These are phyloP conservation scores for Sepioteuthis lessoniana DNA, from an alignment of 2,888 invertebrate genomes.

Conservation along the genomic window DNA sequence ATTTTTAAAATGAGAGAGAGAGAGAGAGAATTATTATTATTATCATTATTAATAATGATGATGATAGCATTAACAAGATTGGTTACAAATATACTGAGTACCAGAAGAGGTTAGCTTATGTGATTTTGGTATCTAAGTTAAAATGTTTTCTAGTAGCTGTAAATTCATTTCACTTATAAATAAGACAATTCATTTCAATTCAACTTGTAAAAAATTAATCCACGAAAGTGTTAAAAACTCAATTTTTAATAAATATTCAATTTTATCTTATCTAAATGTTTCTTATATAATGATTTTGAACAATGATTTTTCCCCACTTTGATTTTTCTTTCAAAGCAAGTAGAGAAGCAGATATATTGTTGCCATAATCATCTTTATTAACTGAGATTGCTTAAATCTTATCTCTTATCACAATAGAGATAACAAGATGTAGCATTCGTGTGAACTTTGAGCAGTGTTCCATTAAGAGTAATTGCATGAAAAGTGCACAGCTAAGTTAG, in stretches of 20 bases:
- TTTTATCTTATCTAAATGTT: no score
- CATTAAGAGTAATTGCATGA: background rate
- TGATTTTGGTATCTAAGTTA: background rate
- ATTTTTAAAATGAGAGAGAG: no score
- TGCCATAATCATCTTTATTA: background rate
- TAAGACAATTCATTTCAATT: background rate
- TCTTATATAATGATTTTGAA: background rate
- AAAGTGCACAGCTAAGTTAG: background rate
- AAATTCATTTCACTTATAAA: background rate
- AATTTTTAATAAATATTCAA: no score
- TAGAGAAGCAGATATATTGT: background rate
- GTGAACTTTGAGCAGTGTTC: background rate
- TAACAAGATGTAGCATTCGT: background rate
- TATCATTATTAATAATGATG: no score
- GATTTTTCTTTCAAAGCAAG: background rate
- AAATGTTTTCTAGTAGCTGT: background rate
- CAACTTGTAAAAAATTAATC: background rate
- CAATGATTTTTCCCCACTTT: background rate
- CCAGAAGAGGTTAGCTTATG: background rate
- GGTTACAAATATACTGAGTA: background rate
- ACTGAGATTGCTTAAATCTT: background rate
- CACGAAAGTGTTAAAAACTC: no score
- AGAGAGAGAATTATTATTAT: background rate
- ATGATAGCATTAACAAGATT: no score
- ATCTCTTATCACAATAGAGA: background rate